Percentiles rank a stretch among this genome's conserved stretches.
Conservation (phyloP, 2,888 invertebrate genomes). For the Diogma glabrata region DNA sequence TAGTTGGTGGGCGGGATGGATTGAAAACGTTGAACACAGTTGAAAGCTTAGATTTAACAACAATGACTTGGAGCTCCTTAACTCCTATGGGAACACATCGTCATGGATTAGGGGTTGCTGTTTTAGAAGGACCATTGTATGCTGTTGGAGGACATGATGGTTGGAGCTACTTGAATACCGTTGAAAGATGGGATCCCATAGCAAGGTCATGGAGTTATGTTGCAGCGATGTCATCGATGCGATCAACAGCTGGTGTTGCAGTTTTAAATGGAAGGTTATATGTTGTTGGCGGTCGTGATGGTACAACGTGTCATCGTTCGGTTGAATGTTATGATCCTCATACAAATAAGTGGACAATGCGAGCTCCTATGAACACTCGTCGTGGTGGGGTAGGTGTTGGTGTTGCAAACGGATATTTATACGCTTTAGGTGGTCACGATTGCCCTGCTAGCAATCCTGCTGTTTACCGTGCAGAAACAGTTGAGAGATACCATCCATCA, state of each 20-base stretch:
- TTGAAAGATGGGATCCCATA: conserved; percentile 85
- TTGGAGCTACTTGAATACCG: conserved; percentile 78
- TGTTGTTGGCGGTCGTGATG: conserved; percentile 88
- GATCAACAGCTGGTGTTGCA: conserved; percentile 79
- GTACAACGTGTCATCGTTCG: conserved; percentile 77
- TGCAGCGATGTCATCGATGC: conserved; percentile 76
- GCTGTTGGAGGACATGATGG: conserved; percentile 95
- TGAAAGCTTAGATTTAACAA: conserved; percentile 77
- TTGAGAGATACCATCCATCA: conserved; percentile 69
- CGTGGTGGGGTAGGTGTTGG: conserved; percentile 81
- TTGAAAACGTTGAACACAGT: conserved; percentile 88
- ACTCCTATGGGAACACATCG: conserved; percentile 86
- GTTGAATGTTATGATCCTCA: conserved; percentile 78
- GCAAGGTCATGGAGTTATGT: conserved; percentile 83
- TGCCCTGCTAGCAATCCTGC: conserved; percentile 79
- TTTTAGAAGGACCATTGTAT: conserved; percentile 70
- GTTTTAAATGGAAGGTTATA: conserved; percentile 74
- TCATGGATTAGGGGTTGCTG: conserved; percentile 68
- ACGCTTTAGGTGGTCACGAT: conserved; percentile 89
- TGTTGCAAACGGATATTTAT: conserved; percentile 76
- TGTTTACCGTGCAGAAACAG: conserved; percentile 74
- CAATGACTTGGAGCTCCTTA: conserved; percentile 65
- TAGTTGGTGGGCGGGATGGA: conserved; percentile 87
- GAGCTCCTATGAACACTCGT: conserved; percentile 76
- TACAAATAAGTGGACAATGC: conserved; percentile 63